A percentile compares a stretch with the other conserved stretches of the same genome.
Conservation (phyloP, 2,113 vertebrate species). For the Clinocottus analis region DNA sequence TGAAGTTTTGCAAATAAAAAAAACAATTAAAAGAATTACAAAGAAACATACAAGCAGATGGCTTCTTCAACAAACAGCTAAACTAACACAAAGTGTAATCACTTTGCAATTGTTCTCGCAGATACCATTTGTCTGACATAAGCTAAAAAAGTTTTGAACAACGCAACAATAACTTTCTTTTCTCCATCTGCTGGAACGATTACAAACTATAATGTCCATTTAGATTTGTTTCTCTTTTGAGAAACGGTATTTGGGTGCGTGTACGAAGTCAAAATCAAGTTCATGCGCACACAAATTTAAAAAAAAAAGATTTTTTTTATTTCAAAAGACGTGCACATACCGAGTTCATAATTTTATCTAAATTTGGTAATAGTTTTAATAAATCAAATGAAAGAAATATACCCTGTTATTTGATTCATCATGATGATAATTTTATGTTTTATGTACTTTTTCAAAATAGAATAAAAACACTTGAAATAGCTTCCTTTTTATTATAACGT, state of each 20-base stretch:
- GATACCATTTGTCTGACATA: constrained; percentile 55
- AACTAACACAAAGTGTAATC: constrained; percentile 65
- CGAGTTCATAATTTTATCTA: not conserved
- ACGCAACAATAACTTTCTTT: constrained; percentile 39
- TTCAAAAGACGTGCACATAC: not conserved
- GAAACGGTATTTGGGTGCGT: not conserved
- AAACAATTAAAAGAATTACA: constrained; percentile 69
- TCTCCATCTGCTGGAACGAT: constrained; percentile 46
- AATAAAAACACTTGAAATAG: not conserved
- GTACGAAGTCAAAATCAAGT: constrained; percentile 29
- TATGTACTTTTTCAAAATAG: not conserved
- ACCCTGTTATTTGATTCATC: not conserved
- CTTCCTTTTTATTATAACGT: not conserved
- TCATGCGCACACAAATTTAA: not conserved
- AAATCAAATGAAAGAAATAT: not conserved
- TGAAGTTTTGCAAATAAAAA: constrained; percentile 75
- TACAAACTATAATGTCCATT: not conserved
- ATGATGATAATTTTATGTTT: not conserved
- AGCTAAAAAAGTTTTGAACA: constrained; percentile 57
- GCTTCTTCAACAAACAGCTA: constrained; percentile 68
- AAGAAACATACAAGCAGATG: constrained; percentile 79
- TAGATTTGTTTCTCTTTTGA: not conserved
- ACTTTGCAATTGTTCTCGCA: constrained; percentile 56
- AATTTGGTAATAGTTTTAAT: not conserved
- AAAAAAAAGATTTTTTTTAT: not conserved